Base-by-base conservation (phyloP, 1,140 invertebrate genomes). In the Nylanderia fulva region DNA sequence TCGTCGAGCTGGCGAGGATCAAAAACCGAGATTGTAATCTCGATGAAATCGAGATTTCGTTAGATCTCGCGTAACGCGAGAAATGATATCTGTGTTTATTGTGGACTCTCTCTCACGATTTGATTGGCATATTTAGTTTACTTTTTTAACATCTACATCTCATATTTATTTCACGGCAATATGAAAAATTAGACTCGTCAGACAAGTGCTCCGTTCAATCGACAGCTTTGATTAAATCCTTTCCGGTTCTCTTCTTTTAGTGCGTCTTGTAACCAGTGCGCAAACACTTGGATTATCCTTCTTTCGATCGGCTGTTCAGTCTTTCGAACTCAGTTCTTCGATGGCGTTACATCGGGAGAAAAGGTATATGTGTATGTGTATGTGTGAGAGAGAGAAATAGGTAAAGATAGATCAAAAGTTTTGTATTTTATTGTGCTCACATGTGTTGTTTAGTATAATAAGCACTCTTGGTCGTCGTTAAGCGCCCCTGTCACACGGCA, bases 181-280 rank as follows among this genome's bases (percentile, higher is more conserved):
- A 29, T 21, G n/a, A 8, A 68, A 66, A 79, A 52, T 68, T 45
- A 61, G 24, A 75, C 29, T 56, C 18, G 24, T 63, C 27, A 24
- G 13, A 75, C 21, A 15, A 71, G n/a, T 48, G 52, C 7, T 68
- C 58, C 52, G 33, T 54, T 36, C 8, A 42, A 42, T 71, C 29
- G 15, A 27, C n/a, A 24, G 18, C 48, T 71, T 71, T 58, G 21
- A 56, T 29, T 54, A 64, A 29, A 48, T 27, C 39, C 45, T 66
- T 52, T 5, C 15, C 9, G 29, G 5, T 71, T 29, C 15, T 68
- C 13, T 71, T 18, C 45, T 88, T 54, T 75, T 75, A 79, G 88
- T 90, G 88, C 89, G 52, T 84, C 71, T 90, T 64, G 21, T 90
- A 90, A 90, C 85, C 83, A 90, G 89, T 90, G 86, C 88, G 85